Percentiles rank a stretch among this genome's conserved stretches.
Conservation (phyloP, 2,888 invertebrate genomes). For the Seladonia tumulorum region DNA sequence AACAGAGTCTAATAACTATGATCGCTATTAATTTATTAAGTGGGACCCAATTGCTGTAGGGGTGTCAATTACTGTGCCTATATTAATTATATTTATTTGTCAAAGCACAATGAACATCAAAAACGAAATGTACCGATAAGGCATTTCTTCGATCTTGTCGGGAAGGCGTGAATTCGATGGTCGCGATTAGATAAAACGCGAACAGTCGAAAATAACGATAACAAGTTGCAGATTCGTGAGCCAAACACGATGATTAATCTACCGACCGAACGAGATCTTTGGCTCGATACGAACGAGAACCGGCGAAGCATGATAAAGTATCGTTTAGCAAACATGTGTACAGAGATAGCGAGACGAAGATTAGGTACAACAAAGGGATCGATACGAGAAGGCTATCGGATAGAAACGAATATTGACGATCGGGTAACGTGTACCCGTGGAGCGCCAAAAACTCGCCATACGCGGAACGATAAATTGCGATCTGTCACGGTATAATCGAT, state of each 20-base stretch:
- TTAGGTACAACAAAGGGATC: slow-evolving; percentile 5
- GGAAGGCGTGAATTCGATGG: not conserved
- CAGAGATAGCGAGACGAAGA: slow-evolving; percentile 7
- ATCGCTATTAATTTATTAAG: too few relatives aligned
- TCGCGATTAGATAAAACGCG: not conserved
- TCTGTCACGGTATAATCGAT: slow-evolving; percentile 35
- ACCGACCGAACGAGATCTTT: not conserved
- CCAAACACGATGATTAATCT: not conserved
- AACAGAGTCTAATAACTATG: too few relatives aligned
- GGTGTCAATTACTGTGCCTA: too few relatives aligned
- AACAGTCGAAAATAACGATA: not conserved
- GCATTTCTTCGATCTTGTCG: not conserved
- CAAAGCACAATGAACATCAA: too few relatives aligned
- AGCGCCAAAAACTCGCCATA: not conserved
- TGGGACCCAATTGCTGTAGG: too few relatives aligned
- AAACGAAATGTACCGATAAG: not conserved
- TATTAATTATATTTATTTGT: too few relatives aligned
- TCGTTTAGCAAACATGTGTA: not conserved
- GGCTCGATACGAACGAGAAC: not conserved
- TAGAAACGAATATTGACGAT: not conserved
- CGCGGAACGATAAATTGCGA: slow-evolving; percentile 14
- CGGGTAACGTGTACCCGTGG: not conserved
- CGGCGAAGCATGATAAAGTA: not conserved
- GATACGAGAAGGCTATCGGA: slow-evolving; percentile 10
- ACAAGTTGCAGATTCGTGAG: not conserved